phyloP scores from a whole-genome alignment of 1,140 invertebrate genomes.

The Zaprionus africanus region DNA sequence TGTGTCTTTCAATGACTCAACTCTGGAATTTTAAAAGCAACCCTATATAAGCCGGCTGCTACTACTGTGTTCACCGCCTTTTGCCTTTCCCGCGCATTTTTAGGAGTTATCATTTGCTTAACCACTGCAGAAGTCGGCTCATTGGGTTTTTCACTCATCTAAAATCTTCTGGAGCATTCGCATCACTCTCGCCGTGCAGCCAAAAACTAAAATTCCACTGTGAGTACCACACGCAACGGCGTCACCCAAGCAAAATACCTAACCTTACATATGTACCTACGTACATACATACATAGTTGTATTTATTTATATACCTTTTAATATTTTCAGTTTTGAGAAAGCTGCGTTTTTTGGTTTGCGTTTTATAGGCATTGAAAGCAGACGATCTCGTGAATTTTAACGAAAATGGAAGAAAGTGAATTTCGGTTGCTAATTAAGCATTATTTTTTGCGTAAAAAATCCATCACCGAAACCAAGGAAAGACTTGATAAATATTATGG shows the following conservation, averaged over 20 bases:
- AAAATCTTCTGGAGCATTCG: slow-evolving; percentile 48
- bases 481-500: too few species aligned
- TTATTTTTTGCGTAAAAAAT: too few species aligned
- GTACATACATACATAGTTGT: background rate
- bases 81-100: slow-evolving; percentile 46
- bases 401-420: too few species aligned
- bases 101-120: slow-evolving; percentile 29
- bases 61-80: slow-evolving; percentile 18
- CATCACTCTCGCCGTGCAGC: slow-evolving; percentile 7
- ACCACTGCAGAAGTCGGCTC: slow-evolving; percentile 21
- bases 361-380: too few species aligned
- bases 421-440: too few species aligned
- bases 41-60: slow-evolving; percentile 15
- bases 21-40: slow-evolving; percentile 17
- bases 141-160: slow-evolving; percentile 57
- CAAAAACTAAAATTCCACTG: slow-evolving; percentile 31
- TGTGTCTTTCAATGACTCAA: background rate
- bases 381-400: too few species aligned
- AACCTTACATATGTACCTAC: slow-evolving; percentile 36
- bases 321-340: slow-evolving; percentile 46
- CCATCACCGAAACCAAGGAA: too few species aligned
- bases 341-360: too few species aligned
- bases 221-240: slow-evolving; percentile 35
- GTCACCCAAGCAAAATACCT: slow-evolving; percentile 9
- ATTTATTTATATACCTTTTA: slow-evolving; percentile 23